phyloP scores from a whole-genome alignment of 2,888 invertebrate species.

The Itoplectis maculator region DNA sequence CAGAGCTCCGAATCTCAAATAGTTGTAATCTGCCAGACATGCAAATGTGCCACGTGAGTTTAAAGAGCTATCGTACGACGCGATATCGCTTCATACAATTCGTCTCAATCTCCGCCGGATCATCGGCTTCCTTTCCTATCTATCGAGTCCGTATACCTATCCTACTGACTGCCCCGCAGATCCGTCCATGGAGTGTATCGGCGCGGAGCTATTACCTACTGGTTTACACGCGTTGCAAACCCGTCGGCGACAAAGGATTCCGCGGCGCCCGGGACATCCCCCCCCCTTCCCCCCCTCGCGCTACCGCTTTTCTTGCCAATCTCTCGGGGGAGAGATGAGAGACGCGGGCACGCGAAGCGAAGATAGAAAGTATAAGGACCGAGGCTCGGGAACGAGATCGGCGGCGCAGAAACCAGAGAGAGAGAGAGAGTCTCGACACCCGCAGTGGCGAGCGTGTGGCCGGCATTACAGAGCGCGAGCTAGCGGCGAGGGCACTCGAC shows the following conservation, averaged over 20 bases:
- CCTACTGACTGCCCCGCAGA: not conserved
- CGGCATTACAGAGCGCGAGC: constrained; percentile 4
- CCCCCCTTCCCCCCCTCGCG: constrained; percentile 20
- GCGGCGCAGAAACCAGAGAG: constrained; percentile 18
- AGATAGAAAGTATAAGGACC: constrained; percentile 26
- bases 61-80: no score
- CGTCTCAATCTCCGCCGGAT: no score
- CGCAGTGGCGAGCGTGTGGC: constrained; percentile 26
- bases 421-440: constrained; percentile 15
- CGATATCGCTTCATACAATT: not conserved
- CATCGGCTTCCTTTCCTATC: not conserved
- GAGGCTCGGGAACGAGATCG: constrained; percentile 36
- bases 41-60: no score
- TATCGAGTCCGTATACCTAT: not conserved
- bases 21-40: no score
- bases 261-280: constrained; percentile 25
- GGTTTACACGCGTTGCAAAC: constrained; percentile 48
- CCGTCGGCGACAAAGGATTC: constrained; percentile 50
- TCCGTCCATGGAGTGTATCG: not conserved
- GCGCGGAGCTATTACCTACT: constrained; percentile 16
- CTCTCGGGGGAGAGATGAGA: no score
- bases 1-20: no score
- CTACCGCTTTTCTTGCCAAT: constrained; percentile 53
- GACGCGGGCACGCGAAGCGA: constrained; percentile 17
- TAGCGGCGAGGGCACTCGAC: constrained; percentile 2